Base-by-base conservation (phyloP, 2,113 vertebrate species). In the Psilopogon haemacephalus region DNA sequence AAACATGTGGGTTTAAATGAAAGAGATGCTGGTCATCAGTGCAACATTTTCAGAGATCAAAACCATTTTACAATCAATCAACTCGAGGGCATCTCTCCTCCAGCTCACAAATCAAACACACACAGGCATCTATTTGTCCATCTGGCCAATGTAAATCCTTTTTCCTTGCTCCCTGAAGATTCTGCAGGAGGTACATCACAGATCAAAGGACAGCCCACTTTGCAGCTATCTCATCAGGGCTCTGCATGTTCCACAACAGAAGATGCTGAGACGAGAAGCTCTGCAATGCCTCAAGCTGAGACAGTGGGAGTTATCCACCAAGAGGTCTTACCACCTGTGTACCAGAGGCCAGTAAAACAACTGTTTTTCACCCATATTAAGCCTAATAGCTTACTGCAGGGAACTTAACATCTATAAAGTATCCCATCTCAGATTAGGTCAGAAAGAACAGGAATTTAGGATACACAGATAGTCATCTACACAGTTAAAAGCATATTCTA, bases 321-420 rank as follows among this genome's bases (percentile, higher is more conserved):
- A 60, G 54, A 48, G 44, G 19, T 4, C 12, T n/a, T 37, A 30
- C 24, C 32, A n/a, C n/a, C 15, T 37, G 55, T 2, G 0, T 44
- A 23, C 18, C 9, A 44, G 40, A 63, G 24, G 8, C 87, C 33
- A 42, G 32, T 4, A 33, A 16, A 65, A 74, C 69, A 37, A 71
- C 37, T 42, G 0, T 0, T 58, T 64, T 67, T 35, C 32, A 48
- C 30, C 75, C 44, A 12, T 1, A 30, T 2, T 0, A 8, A 86
- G 46, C 46, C 20, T 21, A 46, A 21, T 20, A 46, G 10, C 46
- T 46, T 46, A 46, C 46, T 46, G 46, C 19, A 46, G 46, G 19
- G 46, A 20, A 46, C 30, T 28, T 37, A 23, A 56, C 30, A 50
- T 59, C 42, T 26, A 26, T 23, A 46, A 40, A 62, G 21, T 11